A percentile compares a stretch with the other conserved stretches of the same genome.
These are phyloP conservation scores for Actinia tenebrosa DNA, from an alignment of 64 coral and sea anemone species.

Conservation along the genomic window DNA sequence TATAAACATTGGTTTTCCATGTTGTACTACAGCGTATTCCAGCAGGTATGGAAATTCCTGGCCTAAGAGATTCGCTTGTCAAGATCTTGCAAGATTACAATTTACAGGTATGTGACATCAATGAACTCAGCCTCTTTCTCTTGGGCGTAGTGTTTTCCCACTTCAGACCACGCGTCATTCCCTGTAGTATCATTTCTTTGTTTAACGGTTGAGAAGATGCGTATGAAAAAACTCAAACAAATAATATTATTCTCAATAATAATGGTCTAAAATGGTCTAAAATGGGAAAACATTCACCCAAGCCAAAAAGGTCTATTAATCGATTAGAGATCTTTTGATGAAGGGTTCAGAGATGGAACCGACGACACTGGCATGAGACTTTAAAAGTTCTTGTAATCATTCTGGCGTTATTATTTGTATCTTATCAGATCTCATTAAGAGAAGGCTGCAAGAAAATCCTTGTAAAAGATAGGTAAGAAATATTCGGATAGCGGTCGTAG, in stretches of 20 bases:
- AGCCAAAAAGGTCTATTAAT: too few relatives aligned
- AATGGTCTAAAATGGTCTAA: too few relatives aligned
- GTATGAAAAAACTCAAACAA: too few relatives aligned
- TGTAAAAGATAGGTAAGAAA: conserved; percentile 89
- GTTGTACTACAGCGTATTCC: conserved; percentile 73
- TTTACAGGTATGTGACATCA: conserved; percentile 57
- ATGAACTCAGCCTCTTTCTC: neutral
- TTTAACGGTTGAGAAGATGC: too few relatives aligned
- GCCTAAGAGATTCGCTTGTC: conserved; percentile 89
- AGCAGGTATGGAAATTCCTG: conserved; percentile 83
- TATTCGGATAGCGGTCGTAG: neutral
- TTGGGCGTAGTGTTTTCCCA: too few relatives aligned
- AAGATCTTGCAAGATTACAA: conserved; percentile 98
- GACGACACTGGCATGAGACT: too few relatives aligned
- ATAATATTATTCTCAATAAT: too few relatives aligned
- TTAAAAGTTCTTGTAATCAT: neutral
- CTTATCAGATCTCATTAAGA: conserved; percentile 79
- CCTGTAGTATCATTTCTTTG: too few relatives aligned
- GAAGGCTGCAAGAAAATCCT: conserved; percentile 98
- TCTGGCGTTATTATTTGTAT: neutral
- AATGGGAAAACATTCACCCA: too few relatives aligned
- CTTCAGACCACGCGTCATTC: too few relatives aligned
- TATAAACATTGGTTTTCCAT: conserved; percentile 58
- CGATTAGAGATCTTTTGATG: too few relatives aligned
- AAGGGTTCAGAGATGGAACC: too few relatives aligned